phyloP scores from a whole-genome alignment of 2,888 invertebrate species.

The Lissocephala sabroskyi region DNA sequence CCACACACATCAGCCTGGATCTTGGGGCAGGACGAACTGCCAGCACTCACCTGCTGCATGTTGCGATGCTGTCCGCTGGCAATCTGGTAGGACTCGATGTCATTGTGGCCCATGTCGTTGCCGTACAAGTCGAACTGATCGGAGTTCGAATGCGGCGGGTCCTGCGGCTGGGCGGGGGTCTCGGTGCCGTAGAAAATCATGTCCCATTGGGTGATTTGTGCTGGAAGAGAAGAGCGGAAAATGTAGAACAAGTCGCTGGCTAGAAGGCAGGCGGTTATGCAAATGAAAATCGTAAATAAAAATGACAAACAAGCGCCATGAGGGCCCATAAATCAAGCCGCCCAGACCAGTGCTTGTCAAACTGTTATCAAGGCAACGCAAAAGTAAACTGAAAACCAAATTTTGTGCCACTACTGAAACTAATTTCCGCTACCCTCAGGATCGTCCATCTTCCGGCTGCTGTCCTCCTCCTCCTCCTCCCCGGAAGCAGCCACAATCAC shows the following conservation, averaged over 20 bases:
- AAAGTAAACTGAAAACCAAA: no score
- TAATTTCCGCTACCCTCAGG: constrained; percentile 43
- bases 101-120: constrained; percentile 77
- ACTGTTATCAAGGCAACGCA: no score
- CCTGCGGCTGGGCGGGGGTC: constrained; percentile 75
- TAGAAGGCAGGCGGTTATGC: no score
- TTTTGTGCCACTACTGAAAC: neutral
- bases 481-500: constrained; percentile 37
- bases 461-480: constrained; percentile 10
- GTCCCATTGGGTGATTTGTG: constrained; percentile 84
- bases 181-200: constrained; percentile 87
- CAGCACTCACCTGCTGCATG: constrained; percentile 76
- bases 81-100: constrained; percentile 73
- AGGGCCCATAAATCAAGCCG: no score
- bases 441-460: constrained; percentile 34
- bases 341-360: no score
- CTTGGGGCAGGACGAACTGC: neutral
- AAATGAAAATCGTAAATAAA: neutral
- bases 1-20: no score
- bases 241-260: no score
- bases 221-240: constrained; percentile 45
- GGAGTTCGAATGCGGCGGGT: constrained; percentile 62
- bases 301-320: neutral
- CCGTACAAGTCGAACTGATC: constrained; percentile 62
- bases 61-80: constrained; percentile 77